phyloP scores from a whole-genome alignment of 1,140 invertebrate species.

The Nephotettix cincticeps region DNA sequence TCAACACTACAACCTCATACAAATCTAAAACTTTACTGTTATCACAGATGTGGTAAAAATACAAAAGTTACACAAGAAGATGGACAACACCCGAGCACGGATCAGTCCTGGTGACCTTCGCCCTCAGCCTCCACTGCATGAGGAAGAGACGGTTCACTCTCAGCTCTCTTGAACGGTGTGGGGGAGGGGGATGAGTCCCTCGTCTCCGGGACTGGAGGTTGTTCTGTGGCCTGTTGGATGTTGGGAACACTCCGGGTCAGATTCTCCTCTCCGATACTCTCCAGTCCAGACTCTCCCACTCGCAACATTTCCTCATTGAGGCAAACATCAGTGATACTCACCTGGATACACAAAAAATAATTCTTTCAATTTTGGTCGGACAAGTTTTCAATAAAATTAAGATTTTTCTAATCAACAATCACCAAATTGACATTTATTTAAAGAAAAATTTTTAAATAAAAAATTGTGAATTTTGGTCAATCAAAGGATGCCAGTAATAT shows the following conservation, averaged over 20 bases:
- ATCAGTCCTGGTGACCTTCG: not conserved
- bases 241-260: constrained; percentile 49
- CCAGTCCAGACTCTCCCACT: constrained; percentile 48
- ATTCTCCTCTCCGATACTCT: constrained; percentile 47
- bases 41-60: too few relatives aligned
- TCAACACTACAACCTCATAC: too few relatives aligned
- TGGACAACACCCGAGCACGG: too few relatives aligned
- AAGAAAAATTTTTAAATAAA: too few relatives aligned
- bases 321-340: constrained; percentile 65
- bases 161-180: constrained; percentile 44
- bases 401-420: too few relatives aligned
- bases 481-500: too few relatives aligned
- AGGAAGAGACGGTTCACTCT: constrained; percentile 47
- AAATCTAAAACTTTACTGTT: too few relatives aligned
- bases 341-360: constrained; percentile 30
- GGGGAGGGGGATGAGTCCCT: constrained; percentile 33
- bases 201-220: not conserved
- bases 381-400: too few relatives aligned
- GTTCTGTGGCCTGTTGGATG: constrained; percentile 41
- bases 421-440: too few relatives aligned
- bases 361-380: too few relatives aligned
- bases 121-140: constrained; percentile 13
- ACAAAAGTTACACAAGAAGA: too few relatives aligned
- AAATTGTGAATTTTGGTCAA: too few relatives aligned
- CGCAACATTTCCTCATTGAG: constrained; percentile 69